A percentile compares a stretch with the other conserved stretches of the same genome.
These are phyloP conservation scores for Metacarcinus magister DNA, from an alignment of 2,888 invertebrate genomes.

Conservation along the genomic window DNA sequence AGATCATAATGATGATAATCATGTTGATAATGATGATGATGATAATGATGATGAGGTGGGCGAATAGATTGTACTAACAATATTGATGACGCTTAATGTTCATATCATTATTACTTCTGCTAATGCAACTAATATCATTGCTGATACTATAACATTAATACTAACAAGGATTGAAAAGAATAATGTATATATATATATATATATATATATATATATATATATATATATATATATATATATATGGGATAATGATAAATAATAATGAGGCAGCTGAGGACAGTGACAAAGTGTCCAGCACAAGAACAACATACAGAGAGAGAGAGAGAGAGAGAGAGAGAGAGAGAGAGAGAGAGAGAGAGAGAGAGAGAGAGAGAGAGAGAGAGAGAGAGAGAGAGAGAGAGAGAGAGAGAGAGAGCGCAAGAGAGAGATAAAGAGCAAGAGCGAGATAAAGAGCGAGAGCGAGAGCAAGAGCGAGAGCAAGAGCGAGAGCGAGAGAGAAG, in stretches of 20 bases:
- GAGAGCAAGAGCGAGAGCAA: not conserved
- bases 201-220: too few species aligned
- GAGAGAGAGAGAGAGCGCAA: not conserved
- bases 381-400: slow-evolving; percentile 39
- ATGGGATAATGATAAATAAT: too few species aligned
- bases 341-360: slow-evolving; percentile 34
- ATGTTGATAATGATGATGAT: not conserved
- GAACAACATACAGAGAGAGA: not conserved
- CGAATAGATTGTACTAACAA: not conserved
- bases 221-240: too few species aligned
- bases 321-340: not conserved
- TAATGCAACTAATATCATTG: not conserved
- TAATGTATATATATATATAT: not conserved
- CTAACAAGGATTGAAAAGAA: not conserved
- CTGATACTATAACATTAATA: not conserved
- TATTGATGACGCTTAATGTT: not conserved
- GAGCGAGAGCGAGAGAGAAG: slow-evolving; percentile 19
- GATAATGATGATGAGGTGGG: not conserved
- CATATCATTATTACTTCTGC: not conserved
- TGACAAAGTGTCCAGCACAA: not conserved
- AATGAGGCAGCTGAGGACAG: too few species aligned
- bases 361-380: slow-evolving; percentile 39
- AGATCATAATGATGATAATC: not conserved
- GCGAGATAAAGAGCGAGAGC: not conserved
- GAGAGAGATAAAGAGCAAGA: not conserved